These are phyloP conservation scores for Lytechinus pictus DNA, from an alignment of 35 echinoderm and acorn worm genomes.

Conservation along the genomic window DNA sequence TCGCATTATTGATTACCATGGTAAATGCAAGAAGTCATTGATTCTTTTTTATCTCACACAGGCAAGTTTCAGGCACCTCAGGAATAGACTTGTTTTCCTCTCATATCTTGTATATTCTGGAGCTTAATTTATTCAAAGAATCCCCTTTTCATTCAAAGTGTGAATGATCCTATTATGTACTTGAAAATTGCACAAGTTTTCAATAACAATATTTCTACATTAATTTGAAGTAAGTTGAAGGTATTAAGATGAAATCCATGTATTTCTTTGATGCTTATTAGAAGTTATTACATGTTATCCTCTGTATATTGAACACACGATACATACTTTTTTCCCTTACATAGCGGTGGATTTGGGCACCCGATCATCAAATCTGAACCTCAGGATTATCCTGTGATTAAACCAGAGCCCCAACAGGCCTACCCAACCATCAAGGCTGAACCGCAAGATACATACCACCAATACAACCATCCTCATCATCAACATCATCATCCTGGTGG, in stretches of 20 bases:
- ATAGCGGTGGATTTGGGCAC: slow-evolving; percentile 30
- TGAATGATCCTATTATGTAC: no score
- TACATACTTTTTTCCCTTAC: not conserved
- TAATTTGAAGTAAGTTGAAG: no score
- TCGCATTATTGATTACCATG: not conserved
- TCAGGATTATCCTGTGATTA: slow-evolving; percentile 39
- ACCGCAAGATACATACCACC: slow-evolving; percentile 6
- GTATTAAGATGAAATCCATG: no score
- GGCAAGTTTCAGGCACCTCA: not conserved
- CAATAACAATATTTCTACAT: no score
- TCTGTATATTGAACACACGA: not conserved
- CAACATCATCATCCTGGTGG: not conserved
- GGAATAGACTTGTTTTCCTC: not conserved
- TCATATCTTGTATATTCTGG: not conserved
- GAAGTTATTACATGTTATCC: not conserved
- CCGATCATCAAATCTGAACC: slow-evolving; percentile 47
- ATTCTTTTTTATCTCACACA: not conserved
- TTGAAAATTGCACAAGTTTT: no score
- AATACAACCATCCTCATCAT: slow-evolving; percentile 28
- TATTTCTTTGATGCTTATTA: not conserved
- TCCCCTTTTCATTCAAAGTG: not conserved
- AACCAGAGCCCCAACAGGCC: slow-evolving; percentile 46
- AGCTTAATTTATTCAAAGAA: not conserved
- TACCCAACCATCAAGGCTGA: slow-evolving; percentile 48
- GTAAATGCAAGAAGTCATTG: not conserved